These are phyloP conservation scores for Synchiropus splendidus DNA, from an alignment of 2,113 vertebrate genomes.

Conservation along the genomic window DNA sequence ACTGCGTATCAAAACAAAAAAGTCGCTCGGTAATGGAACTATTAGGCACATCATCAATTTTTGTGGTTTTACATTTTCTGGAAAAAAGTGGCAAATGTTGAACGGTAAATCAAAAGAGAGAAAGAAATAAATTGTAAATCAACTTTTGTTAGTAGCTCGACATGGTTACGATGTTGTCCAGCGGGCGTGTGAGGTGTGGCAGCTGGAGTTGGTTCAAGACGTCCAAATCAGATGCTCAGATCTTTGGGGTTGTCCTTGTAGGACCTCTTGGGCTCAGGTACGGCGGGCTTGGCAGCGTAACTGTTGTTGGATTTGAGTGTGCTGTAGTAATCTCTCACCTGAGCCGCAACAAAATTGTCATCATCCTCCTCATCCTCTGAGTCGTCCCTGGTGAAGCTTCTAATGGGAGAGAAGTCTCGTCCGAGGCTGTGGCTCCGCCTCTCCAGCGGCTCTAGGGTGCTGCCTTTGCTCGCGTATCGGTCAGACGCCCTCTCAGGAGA, in stretches of 20 bases:
- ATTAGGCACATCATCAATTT: slow-evolving; percentile 76
- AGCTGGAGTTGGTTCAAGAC: slow-evolving; percentile 22
- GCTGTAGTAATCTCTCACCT: slow-evolving; percentile 74
- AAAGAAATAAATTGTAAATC: slow-evolving; percentile 47
- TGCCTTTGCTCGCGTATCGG: slow-evolving; percentile 23
- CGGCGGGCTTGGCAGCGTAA: slow-evolving; percentile 49
- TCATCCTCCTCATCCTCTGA: slow-evolving; percentile 60
- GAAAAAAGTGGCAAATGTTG: slow-evolving; percentile 47
- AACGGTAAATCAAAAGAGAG: slow-evolving; percentile 18
- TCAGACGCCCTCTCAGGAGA: slow-evolving; percentile 42
- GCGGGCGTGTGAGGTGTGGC: slow-evolving; percentile 22
- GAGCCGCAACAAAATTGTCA: slow-evolving; percentile 54
- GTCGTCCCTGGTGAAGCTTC: slow-evolving; percentile 32
- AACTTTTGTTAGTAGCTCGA: slow-evolving; percentile 53
- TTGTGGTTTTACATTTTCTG: slow-evolving; percentile 67
- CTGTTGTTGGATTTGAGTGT: slow-evolving; percentile 55
- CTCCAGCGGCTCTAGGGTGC: slow-evolving; percentile 36
- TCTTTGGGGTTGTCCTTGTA: slow-evolving; percentile 92
- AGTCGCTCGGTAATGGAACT: slow-evolving; percentile 62
- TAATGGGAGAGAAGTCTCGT: slow-evolving; percentile 52
- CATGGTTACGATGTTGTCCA: slow-evolving; percentile 36
- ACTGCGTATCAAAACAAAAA: slow-evolving; percentile 47
- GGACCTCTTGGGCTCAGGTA: slow-evolving; percentile 73
- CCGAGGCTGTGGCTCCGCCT: slow-evolving; percentile 54
- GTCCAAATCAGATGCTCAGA: slow-evolving; percentile 86